Evolutionary conservation across 2,888 invertebrate genomes (phyloP), one percentile per base, ranked within the genome.

Genomic region (Drosophila diplacantha): DNA sequence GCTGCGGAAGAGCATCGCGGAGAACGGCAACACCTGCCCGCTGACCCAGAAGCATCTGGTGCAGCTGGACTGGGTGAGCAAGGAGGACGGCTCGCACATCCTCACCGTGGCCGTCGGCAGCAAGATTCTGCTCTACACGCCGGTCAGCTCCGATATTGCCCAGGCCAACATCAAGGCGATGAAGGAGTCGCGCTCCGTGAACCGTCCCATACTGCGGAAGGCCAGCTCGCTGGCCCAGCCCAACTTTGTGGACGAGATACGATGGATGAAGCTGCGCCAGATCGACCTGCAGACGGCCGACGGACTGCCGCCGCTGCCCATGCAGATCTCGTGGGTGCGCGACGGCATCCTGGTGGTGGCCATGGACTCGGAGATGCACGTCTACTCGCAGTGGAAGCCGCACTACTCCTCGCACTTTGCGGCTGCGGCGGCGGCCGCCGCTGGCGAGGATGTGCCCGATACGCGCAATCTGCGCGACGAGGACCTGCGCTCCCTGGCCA

Each of bases 301-400:
- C 85, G 97, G 98, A 0, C 88, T 99, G 37, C 97, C 98, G 1
- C 98, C 99, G 0, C 89, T 99, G 47, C 99, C 99, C 0, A 99
- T 99, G 95, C 97, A 98, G 87, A 95, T 99, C 80, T 97, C 97
- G 3, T 99, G 99, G 99, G 98, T 99, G 1, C 91, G 99, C 24
- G 99, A 99, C 85, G 99, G 99, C 0, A 96, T 99, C 72, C 89
- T 99, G 2, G 97, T 99, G 0, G 98, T 99, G 2, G 99, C 99
- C 3, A 98, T 99, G 98, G 98, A 99, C 87, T 98, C 98, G 3
- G 99, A 99, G 88, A 98, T 99, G 97, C 98, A 99, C 84, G 98
- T 99, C 0, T 99, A 98, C 87, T 97, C 98, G 1, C 99, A 99
- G 85, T 99, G 99, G 99, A 95, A 95, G 83, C 94, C 95, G 0